Percentiles rank a stretch among this genome's conserved stretches.
Conservation (phyloP, 2,888 invertebrate species). For the Antitype chi region DNA sequence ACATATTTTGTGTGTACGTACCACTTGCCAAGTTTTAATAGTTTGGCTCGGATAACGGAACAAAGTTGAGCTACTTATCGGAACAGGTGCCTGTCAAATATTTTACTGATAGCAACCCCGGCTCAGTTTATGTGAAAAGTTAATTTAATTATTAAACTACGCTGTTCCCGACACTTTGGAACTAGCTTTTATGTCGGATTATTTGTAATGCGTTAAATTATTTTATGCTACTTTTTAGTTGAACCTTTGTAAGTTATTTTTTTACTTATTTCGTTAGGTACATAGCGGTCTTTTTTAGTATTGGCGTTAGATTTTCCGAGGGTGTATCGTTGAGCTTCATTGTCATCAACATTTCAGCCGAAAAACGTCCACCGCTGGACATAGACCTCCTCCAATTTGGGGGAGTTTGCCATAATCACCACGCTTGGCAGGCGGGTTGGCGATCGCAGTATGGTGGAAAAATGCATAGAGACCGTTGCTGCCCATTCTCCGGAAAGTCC, state of each 20-base stretch:
- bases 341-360: no score
- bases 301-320: neutral
- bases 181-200: conserved; percentile 23
- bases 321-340: neutral
- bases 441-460: no score
- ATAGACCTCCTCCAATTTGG: no score
- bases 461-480: no score
- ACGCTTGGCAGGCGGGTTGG: no score
- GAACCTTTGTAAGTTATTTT: neutral
- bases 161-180: conserved; percentile 17
- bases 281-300: no score
- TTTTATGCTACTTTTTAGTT: neutral
- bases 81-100: conserved; percentile 65
- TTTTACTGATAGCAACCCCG: conserved; percentile 57
- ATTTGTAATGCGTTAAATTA: conserved; percentile 17
- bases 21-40: conserved; percentile 65
- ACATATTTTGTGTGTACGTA: conserved; percentile 43
- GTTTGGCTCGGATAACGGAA: conserved; percentile 55
- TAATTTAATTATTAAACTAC: conserved; percentile 58
- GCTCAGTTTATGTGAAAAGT: conserved; percentile 64
- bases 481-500: no score
- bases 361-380: no score
- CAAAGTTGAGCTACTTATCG: conserved; percentile 64
- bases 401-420: no score
- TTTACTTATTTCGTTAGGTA: neutral